A percentile compares a stretch with the other conserved stretches of the same genome.
Conservation (phyloP, 2,113 vertebrate species). For the Gorsachius goisagi region DNA sequence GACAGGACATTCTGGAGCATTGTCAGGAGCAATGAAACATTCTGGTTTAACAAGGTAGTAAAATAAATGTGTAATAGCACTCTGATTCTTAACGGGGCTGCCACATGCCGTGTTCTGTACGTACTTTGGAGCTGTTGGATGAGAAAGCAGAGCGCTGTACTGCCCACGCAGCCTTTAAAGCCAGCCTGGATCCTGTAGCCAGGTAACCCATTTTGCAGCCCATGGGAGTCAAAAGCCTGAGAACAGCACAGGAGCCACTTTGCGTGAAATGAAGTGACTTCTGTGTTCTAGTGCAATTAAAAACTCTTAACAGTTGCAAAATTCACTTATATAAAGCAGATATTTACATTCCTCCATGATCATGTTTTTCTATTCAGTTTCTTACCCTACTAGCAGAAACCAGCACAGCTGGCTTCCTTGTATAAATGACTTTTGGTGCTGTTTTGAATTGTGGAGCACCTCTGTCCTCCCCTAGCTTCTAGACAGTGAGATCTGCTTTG, state of each 20-base stretch:
- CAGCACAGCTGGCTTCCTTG: not conserved
- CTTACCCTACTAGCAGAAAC: not conserved
- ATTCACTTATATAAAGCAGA: not conserved
- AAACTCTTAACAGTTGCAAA: not conserved
- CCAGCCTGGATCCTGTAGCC: not conserved
- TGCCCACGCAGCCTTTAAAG: not conserved
- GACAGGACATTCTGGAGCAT: not conserved
- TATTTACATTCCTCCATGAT: not conserved
- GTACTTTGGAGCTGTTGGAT: not conserved
- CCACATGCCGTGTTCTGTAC: not conserved
- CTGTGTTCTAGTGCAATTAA: not conserved
- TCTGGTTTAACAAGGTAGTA: conserved; percentile 14
- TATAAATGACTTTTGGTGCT: not conserved
- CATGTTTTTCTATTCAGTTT: not conserved
- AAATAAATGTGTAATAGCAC: not conserved
- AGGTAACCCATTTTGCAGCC: not conserved
- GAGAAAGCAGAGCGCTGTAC: not conserved
- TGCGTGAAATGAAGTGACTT: not conserved
- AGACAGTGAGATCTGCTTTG: not conserved
- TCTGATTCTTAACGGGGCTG: not conserved
- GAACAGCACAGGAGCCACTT: not conserved
- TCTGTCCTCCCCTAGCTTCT: not conserved
- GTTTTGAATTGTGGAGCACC: not conserved
- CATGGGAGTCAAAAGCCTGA: not conserved
- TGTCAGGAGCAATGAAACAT: not conserved